Percentiles rank a stretch among this genome's conserved stretches.
Evolutionary conservation across 2,113 vertebrate species (phyloP).

Genomic region (Zootoca vivipara): DNA sequence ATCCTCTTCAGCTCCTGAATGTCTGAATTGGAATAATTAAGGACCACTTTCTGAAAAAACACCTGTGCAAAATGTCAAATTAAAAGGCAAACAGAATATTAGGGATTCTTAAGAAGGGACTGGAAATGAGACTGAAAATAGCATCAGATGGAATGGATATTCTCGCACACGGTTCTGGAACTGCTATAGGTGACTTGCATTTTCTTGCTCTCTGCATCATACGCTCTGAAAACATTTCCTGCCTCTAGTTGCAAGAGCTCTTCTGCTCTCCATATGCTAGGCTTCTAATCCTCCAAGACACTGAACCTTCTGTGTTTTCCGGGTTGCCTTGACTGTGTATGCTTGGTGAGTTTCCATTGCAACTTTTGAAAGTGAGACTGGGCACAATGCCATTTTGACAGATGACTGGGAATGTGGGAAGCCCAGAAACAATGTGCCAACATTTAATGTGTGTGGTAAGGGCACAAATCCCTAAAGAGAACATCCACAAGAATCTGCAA

Average conservation of each 20-base stretch:
- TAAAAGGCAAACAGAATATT: background rate
- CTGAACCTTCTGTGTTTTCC: rapidly evolving
- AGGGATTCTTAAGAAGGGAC: background rate
- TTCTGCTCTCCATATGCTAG: rapidly evolving
- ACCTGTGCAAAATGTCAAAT: background rate
- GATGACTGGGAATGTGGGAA: background rate
- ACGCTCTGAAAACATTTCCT: background rate
- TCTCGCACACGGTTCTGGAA: background rate
- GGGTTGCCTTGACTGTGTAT: background rate
- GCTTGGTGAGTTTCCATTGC: slow-evolving; percentile 9
- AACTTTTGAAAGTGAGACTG: background rate
- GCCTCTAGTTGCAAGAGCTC: background rate
- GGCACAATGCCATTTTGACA: slow-evolving; percentile 31
- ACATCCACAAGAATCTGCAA: slow-evolving; percentile 24
- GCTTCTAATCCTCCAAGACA: background rate
- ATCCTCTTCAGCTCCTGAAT: background rate
- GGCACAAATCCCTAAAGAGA: background rate
- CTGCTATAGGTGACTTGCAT: background rate
- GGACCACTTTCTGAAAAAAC: no score
- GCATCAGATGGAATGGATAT: background rate
- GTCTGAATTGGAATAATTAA: no score
- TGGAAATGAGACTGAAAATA: background rate
- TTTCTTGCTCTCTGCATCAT: background rate
- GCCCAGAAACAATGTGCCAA: background rate
- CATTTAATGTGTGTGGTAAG: background rate